Base-by-base conservation (phyloP, 2,888 invertebrate genomes). In the Chorisops tibialis region DNA sequence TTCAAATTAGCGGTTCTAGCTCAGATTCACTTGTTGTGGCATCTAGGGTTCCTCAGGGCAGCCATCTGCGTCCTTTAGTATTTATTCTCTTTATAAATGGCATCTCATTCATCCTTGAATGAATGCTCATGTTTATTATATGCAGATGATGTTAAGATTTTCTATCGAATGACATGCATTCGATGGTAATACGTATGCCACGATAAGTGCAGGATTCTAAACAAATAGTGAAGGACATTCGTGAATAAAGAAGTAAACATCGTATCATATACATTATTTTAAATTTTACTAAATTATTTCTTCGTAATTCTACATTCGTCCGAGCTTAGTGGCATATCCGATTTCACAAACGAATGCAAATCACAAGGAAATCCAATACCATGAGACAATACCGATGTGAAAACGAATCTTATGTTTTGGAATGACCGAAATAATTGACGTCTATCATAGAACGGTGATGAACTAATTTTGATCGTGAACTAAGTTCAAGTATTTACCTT, bases 321-420 rank as follows among this genome's bases (percentile, higher is more conserved):
- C 93, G 63, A 93, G 91, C 0, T 79, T 93, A 5, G 92, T 0
- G 93, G 93, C 0, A 76, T 85, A 12, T 81, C 84, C 30, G 86
- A 86, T 71, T 92, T 91, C 72, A 82, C 85, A 0, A 88, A 92
- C 68, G 72, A 71, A 1, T 69, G 69, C 5, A 38, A 62, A 14
- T 68, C 69, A 22, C 66, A 67, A 18, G 48, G 30, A 12, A 63
- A 63, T 18, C 45, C 63, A 0, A 93, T 93, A 73, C 92, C 92
- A 0, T 94, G 93, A 89, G 77, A 64, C 21, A 91, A 92, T 73
- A 72, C 73, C 1, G 83, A 84, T 9, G 83, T 85, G 0, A 86
- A 86, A 69, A 86, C 85, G 1, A 83, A 85, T 74, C 78, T 85
- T 5, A 81, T 84, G 59, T 92, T 92, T 79, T 90, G 88, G 85